Evolutionary conservation across 2,113 vertebrate species (phyloP).

Genomic region (Tichodroma muraria): DNA sequence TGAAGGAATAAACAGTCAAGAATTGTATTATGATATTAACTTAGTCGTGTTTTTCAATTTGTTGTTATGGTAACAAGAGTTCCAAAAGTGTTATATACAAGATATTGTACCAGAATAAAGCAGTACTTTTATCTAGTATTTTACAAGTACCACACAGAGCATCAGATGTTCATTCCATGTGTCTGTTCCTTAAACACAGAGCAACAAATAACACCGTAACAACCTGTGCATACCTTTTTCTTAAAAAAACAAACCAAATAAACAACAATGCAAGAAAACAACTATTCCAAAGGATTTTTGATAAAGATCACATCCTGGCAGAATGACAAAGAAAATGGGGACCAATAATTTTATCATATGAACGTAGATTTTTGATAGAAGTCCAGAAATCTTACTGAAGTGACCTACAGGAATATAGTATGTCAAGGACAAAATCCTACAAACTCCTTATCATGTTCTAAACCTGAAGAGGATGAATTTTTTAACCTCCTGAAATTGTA

Average conservation of each 20-base stretch:
- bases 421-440: neutral
- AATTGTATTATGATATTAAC: neutral
- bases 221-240: neutral
- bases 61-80: slow-evolving; percentile 12
- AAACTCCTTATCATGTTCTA: neutral
- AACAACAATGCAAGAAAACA: fast-evolving
- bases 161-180: neutral
- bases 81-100: neutral
- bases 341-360: neutral
- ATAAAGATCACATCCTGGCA: neutral
- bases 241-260: neutral
- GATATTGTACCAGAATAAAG: neutral
- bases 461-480: neutral
- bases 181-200: neutral
- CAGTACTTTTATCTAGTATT: neutral
- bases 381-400: neutral
- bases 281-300: neutral
- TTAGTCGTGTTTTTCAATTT: neutral
- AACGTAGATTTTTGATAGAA: neutral
- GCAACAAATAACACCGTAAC: neutral
- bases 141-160: neutral
- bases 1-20: neutral
- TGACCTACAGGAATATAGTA: neutral
- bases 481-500: neutral
- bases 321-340: neutral